These are phyloP conservation scores for Neolamprologus devosi DNA, from an alignment of 2,113 vertebrate genomes.

Conservation along the genomic window DNA sequence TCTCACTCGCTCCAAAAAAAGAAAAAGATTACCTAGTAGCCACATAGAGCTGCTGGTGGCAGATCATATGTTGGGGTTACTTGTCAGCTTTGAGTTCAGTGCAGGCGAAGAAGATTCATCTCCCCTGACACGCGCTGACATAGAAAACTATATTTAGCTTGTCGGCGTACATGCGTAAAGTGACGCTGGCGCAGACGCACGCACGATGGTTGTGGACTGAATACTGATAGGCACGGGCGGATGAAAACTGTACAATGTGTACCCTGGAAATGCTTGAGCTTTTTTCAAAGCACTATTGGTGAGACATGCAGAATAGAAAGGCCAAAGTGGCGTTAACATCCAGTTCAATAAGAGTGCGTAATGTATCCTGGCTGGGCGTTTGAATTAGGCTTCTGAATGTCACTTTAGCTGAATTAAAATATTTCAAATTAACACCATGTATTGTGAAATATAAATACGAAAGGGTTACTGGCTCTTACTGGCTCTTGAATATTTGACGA, in stretches of 20 bases:
- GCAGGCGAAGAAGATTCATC: constrained; percentile 36
- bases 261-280: neutral
- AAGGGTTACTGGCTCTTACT: neutral
- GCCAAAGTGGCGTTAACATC: neutral
- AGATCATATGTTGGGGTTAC: neutral
- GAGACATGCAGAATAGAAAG: neutral
- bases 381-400: neutral
- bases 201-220: constrained; percentile 8
- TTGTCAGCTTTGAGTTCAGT: constrained; percentile 23
- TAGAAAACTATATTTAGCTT: constrained; percentile 67
- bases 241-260: neutral
- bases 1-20: neutral
- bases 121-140: constrained; percentile 48
- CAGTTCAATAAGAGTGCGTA: neutral
- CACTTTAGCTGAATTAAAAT: neutral
- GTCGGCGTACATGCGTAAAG: constrained; percentile 45
- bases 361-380: neutral
- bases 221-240: constrained; percentile 14
- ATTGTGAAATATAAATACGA: neutral
- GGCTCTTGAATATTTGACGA: neutral
- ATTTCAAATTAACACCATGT: neutral
- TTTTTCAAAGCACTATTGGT: neutral
- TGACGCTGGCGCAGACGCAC: constrained; percentile 42
- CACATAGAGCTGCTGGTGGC: neutral
- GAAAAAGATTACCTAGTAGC: neutral